Conservation (phyloP, 1,140 invertebrate genomes). For the Heterodera schachtii region DNA sequence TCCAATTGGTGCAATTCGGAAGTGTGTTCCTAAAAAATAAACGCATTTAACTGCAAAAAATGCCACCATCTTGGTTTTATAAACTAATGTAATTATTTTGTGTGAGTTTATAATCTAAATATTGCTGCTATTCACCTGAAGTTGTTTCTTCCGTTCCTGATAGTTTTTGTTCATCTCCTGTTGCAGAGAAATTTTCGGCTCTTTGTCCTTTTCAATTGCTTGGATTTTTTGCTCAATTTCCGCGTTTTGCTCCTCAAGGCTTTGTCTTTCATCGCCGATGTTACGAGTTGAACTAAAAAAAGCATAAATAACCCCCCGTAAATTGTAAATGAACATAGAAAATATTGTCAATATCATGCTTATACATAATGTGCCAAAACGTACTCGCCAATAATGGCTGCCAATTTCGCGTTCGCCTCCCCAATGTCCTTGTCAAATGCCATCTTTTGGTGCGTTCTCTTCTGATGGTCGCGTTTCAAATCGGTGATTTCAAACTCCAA, state of each 20-base stretch:
- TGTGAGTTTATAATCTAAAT: background rate
- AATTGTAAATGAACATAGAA: too few relatives aligned
- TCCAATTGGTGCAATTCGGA: slow-evolving; percentile 14
- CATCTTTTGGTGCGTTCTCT: background rate
- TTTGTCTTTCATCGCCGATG: background rate
- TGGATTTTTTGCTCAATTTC: slow-evolving; percentile 3
- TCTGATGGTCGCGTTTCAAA: background rate
- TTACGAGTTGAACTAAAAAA: slow-evolving; percentile 34
- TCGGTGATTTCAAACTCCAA: background rate
- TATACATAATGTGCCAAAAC: background rate
- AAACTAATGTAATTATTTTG: too few relatives aligned
- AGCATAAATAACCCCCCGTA: background rate
- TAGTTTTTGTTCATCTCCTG: background rate
- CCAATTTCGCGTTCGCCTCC: slow-evolving; percentile 15
- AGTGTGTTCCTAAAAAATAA: background rate
- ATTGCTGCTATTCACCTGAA: slow-evolving; percentile 1
- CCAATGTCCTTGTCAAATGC: slow-evolving; percentile 19
- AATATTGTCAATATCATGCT: too few relatives aligned
- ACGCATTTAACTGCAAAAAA: background rate
- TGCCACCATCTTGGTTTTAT: too few relatives aligned
- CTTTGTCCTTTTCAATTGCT: background rate
- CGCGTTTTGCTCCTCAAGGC: background rate
- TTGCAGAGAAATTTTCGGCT: background rate
- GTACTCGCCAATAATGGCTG: slow-evolving; percentile 26
- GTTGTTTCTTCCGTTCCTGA: background rate